Evolutionary conservation across 2,888 invertebrate genomes (phyloP).

Genomic region (Pristionchus japonicus): DNA sequence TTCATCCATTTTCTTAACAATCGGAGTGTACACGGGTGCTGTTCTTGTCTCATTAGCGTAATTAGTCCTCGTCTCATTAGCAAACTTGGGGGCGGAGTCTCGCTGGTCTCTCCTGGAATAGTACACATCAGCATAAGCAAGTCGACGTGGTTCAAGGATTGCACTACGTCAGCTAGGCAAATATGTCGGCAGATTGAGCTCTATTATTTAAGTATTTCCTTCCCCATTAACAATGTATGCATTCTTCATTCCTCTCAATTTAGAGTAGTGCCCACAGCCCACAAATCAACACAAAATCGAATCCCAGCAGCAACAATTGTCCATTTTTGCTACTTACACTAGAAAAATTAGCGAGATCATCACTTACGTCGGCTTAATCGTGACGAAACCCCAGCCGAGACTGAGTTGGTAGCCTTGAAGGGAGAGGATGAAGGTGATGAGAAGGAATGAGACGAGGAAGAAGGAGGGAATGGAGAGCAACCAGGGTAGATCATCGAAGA

Average conservation of each 20-base stretch:
- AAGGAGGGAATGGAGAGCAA: conserved; percentile 40
- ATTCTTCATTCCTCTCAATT: too few species aligned
- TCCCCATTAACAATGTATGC: too few species aligned
- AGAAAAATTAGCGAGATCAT: neutral
- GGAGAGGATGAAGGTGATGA: neutral
- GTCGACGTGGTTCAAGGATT: conserved; percentile 2
- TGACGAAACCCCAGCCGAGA: conserved; percentile 36
- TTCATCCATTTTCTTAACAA: conserved; percentile 15
- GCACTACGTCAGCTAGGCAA: neutral
- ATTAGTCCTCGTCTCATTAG: conserved; percentile 30
- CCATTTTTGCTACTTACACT: neutral
- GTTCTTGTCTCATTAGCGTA: conserved; percentile 23
- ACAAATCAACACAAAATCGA: too few species aligned
- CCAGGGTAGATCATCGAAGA: conserved; percentile 41
- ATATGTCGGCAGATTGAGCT: too few species aligned
- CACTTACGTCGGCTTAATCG: neutral
- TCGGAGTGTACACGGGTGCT: neutral
- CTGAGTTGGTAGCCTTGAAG: conserved; percentile 38
- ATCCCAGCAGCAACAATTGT: too few species aligned
- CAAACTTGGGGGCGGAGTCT: conserved; percentile 4
- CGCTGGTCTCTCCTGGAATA: neutral
- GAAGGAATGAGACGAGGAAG: conserved; percentile 25
- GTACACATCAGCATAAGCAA: conserved; percentile 31
- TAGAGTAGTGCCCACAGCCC: too few species aligned
- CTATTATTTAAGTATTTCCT: too few species aligned